Evolutionary conservation across 2,113 vertebrate species (phyloP).

Genomic region (Cephalopterus ornatus): DNA sequence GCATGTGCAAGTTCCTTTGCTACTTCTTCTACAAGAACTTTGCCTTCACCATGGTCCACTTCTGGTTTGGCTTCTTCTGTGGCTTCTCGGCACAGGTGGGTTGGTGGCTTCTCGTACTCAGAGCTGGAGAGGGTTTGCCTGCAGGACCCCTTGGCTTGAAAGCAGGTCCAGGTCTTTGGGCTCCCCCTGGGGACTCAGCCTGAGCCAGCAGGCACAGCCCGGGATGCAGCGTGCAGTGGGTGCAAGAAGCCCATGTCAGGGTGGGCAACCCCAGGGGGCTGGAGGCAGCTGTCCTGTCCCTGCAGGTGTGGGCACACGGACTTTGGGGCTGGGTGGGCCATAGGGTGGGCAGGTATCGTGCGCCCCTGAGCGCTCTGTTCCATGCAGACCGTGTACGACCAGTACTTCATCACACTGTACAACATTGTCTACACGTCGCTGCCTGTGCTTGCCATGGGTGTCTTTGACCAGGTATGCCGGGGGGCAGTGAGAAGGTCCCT

Average conservation of each 20-base stretch:
- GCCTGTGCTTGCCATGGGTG: constrained; percentile 94
- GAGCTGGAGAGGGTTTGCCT: not conserved
- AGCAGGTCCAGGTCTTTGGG: fast-evolving
- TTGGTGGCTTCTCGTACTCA: fast-evolving
- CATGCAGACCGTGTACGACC: constrained; percentile 90
- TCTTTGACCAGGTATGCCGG: constrained; percentile 88
- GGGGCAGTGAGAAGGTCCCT: too few species aligned
- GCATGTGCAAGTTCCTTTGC: constrained; percentile 97
- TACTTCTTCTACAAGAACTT: constrained; percentile 99
- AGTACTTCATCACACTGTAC: constrained; percentile 96
- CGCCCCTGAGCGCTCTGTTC: not conserved
- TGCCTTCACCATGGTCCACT: constrained; percentile 98
- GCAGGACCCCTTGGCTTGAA: not conserved
- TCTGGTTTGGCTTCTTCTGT: constrained; percentile 98
- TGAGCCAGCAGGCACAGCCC: not conserved
- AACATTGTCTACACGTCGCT: constrained; percentile 96
- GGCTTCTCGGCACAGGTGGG: constrained; percentile 93
- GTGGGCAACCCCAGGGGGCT: not conserved
- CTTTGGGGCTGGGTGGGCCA: not conserved
- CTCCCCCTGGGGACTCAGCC: not conserved
- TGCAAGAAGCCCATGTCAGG: not conserved
- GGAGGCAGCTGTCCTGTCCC: not conserved
- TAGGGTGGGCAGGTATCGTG: fast-evolving
- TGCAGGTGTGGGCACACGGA: not conserved
- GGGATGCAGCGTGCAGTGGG: not conserved